Percentiles rank a stretch among this genome's conserved stretches.
These are phyloP conservation scores for Agrotis segetum DNA, from an alignment of 2,888 invertebrate species.

Conservation along the genomic window DNA sequence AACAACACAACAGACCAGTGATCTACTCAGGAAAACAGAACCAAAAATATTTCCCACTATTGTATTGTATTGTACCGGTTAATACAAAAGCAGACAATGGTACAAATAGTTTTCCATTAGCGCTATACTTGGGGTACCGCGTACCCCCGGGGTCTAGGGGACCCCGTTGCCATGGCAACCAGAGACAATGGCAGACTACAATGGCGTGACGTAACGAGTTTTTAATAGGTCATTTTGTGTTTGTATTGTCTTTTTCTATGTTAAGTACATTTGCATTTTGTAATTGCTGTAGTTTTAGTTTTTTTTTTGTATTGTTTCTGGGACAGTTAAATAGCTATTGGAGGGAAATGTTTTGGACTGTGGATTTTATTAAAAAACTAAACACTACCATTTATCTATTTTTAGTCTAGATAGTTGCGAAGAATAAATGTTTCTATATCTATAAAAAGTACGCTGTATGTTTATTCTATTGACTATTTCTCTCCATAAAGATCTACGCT, in stretches of 20 bases:
- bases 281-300: constrained; percentile 30
- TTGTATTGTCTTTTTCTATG: constrained; percentile 29
- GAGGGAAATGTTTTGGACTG: not conserved
- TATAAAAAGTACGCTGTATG: not conserved
- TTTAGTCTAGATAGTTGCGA: not conserved
- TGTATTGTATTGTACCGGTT: constrained; percentile 43
- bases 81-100: constrained; percentile 59
- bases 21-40: constrained; percentile 24
- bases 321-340: constrained; percentile 13
- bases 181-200: constrained; percentile 51
- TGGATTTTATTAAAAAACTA: not conserved
- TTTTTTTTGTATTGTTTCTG: constrained; percentile 16
- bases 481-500: too few relatives aligned
- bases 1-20: not conserved
- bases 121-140: constrained; percentile 49
- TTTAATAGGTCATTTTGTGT: constrained; percentile 54
- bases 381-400: not conserved
- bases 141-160: constrained; percentile 31
- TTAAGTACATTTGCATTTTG: constrained; percentile 34
- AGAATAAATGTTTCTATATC: not conserved
- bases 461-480: too few relatives aligned
- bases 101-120: constrained; percentile 67
- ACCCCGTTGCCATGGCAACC: constrained; percentile 57
- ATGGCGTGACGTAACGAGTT: constrained; percentile 48
- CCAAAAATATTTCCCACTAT: constrained; percentile 44